Conservation (phyloP, 2,113 vertebrate species). For the Xenopus laevis region DNA sequence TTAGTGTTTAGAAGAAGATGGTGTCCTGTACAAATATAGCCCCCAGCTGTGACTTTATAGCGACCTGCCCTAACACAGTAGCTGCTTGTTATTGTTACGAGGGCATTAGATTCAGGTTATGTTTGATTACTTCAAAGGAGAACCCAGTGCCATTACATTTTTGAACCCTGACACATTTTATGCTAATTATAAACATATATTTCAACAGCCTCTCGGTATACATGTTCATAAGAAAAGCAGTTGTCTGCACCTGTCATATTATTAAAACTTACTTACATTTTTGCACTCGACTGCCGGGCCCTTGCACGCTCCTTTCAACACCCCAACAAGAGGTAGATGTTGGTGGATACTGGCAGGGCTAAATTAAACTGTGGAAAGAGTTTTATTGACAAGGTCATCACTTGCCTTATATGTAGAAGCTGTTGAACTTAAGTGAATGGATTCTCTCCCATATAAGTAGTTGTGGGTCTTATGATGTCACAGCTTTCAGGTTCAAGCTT, state of each 20-base stretch:
- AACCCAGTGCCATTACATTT: background rate
- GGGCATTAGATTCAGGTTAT: background rate
- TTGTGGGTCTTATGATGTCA: too few relatives aligned
- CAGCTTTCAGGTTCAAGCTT: too few relatives aligned
- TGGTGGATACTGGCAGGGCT: slow-evolving; percentile 8
- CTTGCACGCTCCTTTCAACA: slow-evolving; percentile 23
- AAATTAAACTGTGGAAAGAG: slow-evolving; percentile 19
- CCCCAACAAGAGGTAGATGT: background rate
- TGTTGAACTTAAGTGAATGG: background rate
- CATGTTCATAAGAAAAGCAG: slow-evolving; percentile 12
- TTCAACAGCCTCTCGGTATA: slow-evolving; percentile 20
- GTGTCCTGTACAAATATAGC: too few relatives aligned
- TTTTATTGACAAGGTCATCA: slow-evolving; percentile 26
- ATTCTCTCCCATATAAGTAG: too few relatives aligned
- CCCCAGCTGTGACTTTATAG: too few relatives aligned
- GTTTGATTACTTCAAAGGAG: slow-evolving; percentile 18
- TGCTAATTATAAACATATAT: slow-evolving; percentile 32
- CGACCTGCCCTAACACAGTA: background rate
- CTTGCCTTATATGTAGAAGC: slow-evolving; percentile 18
- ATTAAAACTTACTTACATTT: background rate
- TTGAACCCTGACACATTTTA: background rate
- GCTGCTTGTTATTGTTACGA: background rate
- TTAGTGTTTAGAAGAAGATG: too few relatives aligned
- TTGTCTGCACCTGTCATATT: slow-evolving; percentile 10
- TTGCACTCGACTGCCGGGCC: background rate